These are phyloP conservation scores for Callinectes sapidus DNA, from an alignment of 2,888 invertebrate species.

Conservation along the genomic window DNA sequence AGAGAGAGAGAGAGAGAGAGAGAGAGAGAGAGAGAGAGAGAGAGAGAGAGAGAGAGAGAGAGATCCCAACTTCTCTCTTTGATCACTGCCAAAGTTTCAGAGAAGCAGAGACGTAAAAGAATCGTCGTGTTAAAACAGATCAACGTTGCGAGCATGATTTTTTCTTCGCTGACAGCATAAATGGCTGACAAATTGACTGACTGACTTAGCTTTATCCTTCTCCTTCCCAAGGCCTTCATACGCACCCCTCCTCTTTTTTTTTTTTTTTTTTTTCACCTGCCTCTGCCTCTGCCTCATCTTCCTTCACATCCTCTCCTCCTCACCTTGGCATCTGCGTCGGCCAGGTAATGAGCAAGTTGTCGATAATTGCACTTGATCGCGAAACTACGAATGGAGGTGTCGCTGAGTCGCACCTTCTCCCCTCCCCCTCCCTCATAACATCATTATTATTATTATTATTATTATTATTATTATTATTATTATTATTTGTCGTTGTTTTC, in stretches of 20 bases:
- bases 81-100: neutral
- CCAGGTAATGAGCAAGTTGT: neutral
- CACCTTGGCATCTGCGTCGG: neutral
- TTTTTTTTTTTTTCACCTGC: neutral
- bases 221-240: neutral
- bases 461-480: neutral
- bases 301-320: neutral
- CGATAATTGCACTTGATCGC: neutral
- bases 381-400: neutral
- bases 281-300: neutral
- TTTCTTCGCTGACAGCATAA: neutral
- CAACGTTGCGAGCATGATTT: neutral
- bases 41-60: neutral
- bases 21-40: neutral
- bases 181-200: neutral
- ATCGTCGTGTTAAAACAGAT: neutral
- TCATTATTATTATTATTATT: neutral
- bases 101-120: neutral
- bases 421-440: neutral
- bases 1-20: too few relatives aligned
- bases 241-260: neutral
- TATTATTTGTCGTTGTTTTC: slow-evolving; percentile 17
- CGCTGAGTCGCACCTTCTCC: neutral
- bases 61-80: neutral
- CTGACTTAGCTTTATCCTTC: neutral